Base-by-base conservation (phyloP, 1,140 invertebrate species). In the Dufourea novaeangliae region DNA sequence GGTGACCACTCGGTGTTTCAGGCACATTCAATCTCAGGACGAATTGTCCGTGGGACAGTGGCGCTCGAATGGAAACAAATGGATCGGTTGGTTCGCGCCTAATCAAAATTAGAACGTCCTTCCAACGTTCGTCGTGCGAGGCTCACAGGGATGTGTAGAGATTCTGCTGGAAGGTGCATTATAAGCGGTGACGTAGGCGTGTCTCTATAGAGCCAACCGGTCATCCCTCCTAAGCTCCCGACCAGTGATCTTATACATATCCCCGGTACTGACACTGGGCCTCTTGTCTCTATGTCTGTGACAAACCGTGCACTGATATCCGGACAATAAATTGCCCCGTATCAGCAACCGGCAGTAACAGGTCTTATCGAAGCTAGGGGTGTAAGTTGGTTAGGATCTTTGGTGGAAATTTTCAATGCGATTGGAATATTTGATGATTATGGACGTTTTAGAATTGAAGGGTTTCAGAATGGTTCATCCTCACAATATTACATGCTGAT, bases 281-380 rank as follows among this genome's bases (percentile, higher is more conserved):
- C 29, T 2, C 37, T 32, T 32, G 25, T 67, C 52, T 56, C 52
- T 17, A 50, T 57, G 78, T 57, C 34, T 27, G 34, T 50, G 63
- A 67, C 79, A 82, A 83, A 61, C 73, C 56, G 44, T 50, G 39
- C 61, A 46, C 64, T 71, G 79, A 81, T 83, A 83, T 73, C 74
- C 66, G 69, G 61, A 52, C 80, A 68, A 71, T 83, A 83, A 82
- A 83, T 83, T 82, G 75, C 27, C 17, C 52, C 11, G n/a, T 82
- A 83, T 83, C 82, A 70, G 59, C 32, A 44, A 32, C 41, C 46
- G 50, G 52, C 61, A 66, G 62, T 66, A 67, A 63, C 41, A 54
- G 37, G 37, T 46, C 52, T 74, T 63, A 50, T 57, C 27, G 54
- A n/a, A n/a, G n/a, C n/a, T n/a, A n/a, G n/a, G n/a, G n/a, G n/a